Evolutionary conservation across 2,797 vertebrate genomes (phyloP).

Genomic region (Pachyuromys duprasi): DNA sequence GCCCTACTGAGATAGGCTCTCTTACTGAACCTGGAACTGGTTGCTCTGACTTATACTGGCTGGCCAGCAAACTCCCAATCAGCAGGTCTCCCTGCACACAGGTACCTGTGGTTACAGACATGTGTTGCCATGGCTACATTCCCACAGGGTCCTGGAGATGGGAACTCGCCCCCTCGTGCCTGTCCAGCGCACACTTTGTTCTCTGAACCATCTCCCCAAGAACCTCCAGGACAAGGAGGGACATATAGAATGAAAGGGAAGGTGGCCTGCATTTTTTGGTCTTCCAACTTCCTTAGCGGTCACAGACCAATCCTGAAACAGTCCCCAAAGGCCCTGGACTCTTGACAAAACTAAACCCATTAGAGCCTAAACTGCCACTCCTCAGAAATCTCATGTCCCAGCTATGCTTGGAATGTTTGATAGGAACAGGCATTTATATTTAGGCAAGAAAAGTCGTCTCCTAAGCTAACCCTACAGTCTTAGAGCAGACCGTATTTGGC

Average conservation of each 20-base stretch:
- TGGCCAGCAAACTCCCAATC: neutral
- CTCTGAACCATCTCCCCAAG: neutral
- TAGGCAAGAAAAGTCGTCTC: slow-evolving; percentile 79
- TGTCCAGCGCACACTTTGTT: neutral
- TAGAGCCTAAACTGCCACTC: slow-evolving; percentile 19
- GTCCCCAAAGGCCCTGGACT: slow-evolving; percentile 58
- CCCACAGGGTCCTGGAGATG: too few relatives aligned
- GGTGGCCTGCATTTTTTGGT: neutral
- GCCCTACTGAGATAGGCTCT: neutral
- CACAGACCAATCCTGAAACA: slow-evolving; percentile 11
- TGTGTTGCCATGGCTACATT: neutral
- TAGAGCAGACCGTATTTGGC: slow-evolving; percentile 77
- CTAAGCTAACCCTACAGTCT: slow-evolving; percentile 71
- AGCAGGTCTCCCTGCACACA: neutral
- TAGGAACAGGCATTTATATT: slow-evolving; percentile 81
- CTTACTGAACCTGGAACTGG: neutral
- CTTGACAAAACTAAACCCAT: slow-evolving; percentile 58
- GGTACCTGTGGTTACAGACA: neutral
- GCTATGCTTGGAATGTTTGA: slow-evolving; percentile 79
- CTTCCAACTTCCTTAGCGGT: slow-evolving; percentile 49
- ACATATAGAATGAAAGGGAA: neutral
- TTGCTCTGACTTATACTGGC: neutral
- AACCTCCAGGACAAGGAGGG: neutral
- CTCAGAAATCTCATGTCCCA: slow-evolving; percentile 74
- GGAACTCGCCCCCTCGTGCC: too few relatives aligned